Base-by-base conservation (phyloP, 2,113 vertebrate genomes). In the Muscicapa adusta region DNA sequence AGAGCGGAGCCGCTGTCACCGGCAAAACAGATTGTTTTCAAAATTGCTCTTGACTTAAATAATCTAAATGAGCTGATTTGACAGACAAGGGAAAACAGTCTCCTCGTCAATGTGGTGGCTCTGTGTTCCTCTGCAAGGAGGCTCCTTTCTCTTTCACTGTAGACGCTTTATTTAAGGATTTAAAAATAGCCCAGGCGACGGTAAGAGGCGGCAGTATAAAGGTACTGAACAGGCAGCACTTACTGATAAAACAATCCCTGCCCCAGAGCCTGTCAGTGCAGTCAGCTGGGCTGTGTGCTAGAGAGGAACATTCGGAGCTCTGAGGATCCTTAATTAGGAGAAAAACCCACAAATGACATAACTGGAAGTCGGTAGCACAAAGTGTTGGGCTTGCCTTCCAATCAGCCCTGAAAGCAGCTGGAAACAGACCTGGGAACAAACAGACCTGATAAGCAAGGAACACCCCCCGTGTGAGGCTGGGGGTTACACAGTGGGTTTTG, bases 61-160 rank as follows among this genome's bases (percentile, higher is more conserved):
- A 90, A 91, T 83, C 80, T 42, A 84, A 93, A 94, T 78, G 75
- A 95, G 85, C 91, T 80, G 67, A 56, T 91, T 74, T 80, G 92
- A 78, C 83, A 96, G 92, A 91, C 68, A 45, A 73, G 88, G 34
- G 80, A 73, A 82, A 94, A 54, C 61, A 79, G 73, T 42, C 70
- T 71, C 54, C 78, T 78, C 2, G 0, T 76, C 84, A 54, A 51
- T 40, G 89, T 34, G 67, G 75, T 23, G 53, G 33, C 74, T 88
- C 54, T 54, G 63, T 58, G 45, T 26, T 83, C 26, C 62, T 68
- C 82, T 86, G 85, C 66, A 31, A 26, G 8, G 56, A 74, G 31
- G 29, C 71, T 92, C 50, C 60, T 82, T 63, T 61, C 83, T 65
- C 61, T 23, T 56, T 73, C 77, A 9, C 19, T 36, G 57, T 28